These are phyloP conservation scores for Cuculus canorus DNA, from an alignment of 2,797 vertebrate species.

Conservation along the genomic window DNA sequence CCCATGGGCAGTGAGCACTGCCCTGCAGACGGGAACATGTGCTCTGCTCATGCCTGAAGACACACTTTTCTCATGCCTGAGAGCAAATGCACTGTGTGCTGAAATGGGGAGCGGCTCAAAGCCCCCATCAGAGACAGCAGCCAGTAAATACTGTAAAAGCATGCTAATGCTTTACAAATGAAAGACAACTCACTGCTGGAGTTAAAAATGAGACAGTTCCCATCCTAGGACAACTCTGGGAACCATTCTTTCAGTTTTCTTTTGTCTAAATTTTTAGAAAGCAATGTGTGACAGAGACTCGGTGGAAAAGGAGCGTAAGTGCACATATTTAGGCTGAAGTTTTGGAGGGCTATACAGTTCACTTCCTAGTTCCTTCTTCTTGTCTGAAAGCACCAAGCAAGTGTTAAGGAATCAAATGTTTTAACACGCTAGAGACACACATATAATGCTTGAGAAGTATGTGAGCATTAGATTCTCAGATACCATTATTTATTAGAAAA, in stretches of 20 bases:
- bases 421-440: not conserved
- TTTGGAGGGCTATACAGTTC: not conserved
- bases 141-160: not conserved
- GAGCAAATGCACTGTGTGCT: fast-evolving
- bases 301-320: too few relatives aligned
- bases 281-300: not conserved
- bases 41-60: not conserved
- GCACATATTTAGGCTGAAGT: not conserved
- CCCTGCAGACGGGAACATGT: not conserved
- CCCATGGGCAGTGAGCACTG: not conserved
- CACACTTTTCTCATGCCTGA: too few relatives aligned
- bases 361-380: not conserved
- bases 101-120: not conserved
- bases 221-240: not conserved
- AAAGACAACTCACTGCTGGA: not conserved
- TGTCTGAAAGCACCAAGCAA: not conserved
- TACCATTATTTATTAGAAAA: not conserved
- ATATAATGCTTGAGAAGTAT: not conserved
- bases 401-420: not conserved
- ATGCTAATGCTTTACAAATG: not conserved
- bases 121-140: not conserved
- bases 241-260: not conserved
- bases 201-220: not conserved
- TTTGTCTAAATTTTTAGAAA: not conserved
- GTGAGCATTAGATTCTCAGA: not conserved